Evolutionary conservation across 2,888 invertebrate species (phyloP).

Genomic region (Diadromus collaris): DNA sequence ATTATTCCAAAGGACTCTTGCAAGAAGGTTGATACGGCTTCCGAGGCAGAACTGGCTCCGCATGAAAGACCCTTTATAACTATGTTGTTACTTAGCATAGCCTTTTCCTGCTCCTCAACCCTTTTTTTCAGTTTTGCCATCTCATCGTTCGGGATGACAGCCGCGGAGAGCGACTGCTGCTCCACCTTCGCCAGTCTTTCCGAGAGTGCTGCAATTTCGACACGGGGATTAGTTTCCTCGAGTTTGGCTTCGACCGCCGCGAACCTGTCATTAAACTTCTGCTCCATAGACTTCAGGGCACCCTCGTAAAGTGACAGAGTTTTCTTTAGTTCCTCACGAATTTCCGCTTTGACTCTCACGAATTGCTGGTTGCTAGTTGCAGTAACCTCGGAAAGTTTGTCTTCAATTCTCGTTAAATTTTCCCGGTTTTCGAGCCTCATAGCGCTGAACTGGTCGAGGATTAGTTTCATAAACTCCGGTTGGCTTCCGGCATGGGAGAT

Average conservation of each 20-base stretch:
- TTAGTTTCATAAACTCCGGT: not conserved
- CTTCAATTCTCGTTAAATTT: not conserved
- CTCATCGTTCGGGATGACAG: no score
- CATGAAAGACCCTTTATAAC: not conserved
- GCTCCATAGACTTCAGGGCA: not conserved
- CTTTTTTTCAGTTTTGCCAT: not conserved
- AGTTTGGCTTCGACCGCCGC: not conserved
- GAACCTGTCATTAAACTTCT: not conserved
- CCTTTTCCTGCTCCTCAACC: slow-evolving; percentile 5
- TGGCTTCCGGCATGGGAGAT: not conserved
- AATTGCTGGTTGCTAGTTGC: not conserved
- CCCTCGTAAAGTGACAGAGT: not conserved
- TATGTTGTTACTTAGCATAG: not conserved
- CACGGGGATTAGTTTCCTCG: not conserved
- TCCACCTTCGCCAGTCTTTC: not conserved
- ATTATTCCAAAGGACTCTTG: not conserved
- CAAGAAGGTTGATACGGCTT: not conserved
- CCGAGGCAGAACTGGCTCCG: not conserved
- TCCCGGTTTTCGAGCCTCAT: slow-evolving; percentile 7
- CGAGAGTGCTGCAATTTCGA: not conserved
- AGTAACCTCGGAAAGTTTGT: not conserved
- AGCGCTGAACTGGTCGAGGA: not conserved
- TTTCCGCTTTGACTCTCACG: not conserved
- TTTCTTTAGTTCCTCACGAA: not conserved
- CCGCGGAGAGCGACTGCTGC: not conserved